Percentiles rank a stretch among this genome's conserved stretches.
Conservation (phyloP, 2,888 invertebrate genomes). For the Pedicia rivosa region DNA sequence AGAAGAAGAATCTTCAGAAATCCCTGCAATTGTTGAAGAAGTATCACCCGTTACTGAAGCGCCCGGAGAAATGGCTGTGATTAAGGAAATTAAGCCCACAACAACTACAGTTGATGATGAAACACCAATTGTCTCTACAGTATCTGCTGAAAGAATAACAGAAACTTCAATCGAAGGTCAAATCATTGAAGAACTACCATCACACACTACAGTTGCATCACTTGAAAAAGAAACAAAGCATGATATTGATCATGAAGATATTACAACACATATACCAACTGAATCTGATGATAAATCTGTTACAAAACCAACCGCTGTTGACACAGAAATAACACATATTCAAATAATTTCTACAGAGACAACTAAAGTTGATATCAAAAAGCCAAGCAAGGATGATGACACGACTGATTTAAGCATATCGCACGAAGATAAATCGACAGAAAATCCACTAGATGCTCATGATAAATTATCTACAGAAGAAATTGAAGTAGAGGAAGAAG, state of each 20-base stretch:
- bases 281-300: background rate
- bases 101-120: slow-evolving; percentile 8
- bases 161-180: too few species aligned
- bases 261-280: slow-evolving; percentile 1
- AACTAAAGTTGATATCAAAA: too few species aligned
- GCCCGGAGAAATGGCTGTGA: slow-evolving; percentile 9
- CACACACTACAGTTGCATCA: too few species aligned
- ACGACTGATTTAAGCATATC: too few species aligned
- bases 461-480: background rate
- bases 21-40: slow-evolving; percentile 8
- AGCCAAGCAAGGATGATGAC: too few species aligned
- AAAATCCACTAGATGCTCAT: background rate
- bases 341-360: too few species aligned
- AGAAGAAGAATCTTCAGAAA: slow-evolving; percentile 12
- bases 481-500: background rate
- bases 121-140: slow-evolving; percentile 8
- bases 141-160: slow-evolving; percentile 10
- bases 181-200: too few species aligned
- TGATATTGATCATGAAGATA: too few species aligned
- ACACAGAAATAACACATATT: too few species aligned
- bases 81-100: slow-evolving; percentile 2
- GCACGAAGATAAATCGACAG: too few species aligned
- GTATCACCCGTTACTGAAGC: slow-evolving; percentile 8
- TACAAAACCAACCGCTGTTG: too few species aligned
- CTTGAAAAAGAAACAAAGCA: too few species aligned